A percentile compares a stretch with the other conserved stretches of the same genome.
Evolutionary conservation across 2,113 vertebrate genomes (phyloP).

Genomic region (Nesogale talazaci): DNA sequence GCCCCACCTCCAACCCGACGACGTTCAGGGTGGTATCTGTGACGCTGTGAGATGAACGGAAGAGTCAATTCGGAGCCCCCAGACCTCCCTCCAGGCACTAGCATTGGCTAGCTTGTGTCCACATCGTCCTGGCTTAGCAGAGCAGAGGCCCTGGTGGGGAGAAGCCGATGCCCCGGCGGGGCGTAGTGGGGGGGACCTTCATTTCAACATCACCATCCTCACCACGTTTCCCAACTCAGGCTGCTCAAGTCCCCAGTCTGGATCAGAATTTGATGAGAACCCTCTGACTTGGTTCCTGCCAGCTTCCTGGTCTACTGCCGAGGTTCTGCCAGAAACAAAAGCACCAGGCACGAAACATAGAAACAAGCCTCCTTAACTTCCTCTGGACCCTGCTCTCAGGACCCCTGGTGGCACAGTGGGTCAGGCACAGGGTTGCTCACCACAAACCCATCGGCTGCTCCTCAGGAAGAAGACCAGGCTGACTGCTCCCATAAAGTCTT

Average conservation of each 20-base stretch:
- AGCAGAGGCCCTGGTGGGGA: background rate
- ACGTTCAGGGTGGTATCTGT: background rate
- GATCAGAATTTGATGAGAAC: background rate
- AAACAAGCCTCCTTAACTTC: background rate
- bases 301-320: background rate
- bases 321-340: background rate
- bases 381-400: background rate
- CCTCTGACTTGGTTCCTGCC: background rate
- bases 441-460: too few relatives aligned
- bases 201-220: background rate
- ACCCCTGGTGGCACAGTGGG: too few relatives aligned
- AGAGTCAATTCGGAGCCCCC: too few relatives aligned
- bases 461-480: too few relatives aligned
- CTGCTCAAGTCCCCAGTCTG: background rate
- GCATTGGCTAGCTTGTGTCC: background rate
- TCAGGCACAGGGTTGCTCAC: too few relatives aligned
- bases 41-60: background rate
- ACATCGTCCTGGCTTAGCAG: background rate
- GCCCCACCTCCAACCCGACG: background rate
- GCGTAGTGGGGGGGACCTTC: background rate
- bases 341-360: rapidly evolving
- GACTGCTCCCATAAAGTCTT: too few relatives aligned
- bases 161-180: too few relatives aligned
- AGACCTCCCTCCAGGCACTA: too few relatives aligned
- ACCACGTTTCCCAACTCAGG: background rate